A percentile compares a stretch with the other conserved stretches of the same genome.
Evolutionary conservation across 2,113 vertebrate genomes (phyloP).

Genomic region (Amphiprion percula): DNA sequence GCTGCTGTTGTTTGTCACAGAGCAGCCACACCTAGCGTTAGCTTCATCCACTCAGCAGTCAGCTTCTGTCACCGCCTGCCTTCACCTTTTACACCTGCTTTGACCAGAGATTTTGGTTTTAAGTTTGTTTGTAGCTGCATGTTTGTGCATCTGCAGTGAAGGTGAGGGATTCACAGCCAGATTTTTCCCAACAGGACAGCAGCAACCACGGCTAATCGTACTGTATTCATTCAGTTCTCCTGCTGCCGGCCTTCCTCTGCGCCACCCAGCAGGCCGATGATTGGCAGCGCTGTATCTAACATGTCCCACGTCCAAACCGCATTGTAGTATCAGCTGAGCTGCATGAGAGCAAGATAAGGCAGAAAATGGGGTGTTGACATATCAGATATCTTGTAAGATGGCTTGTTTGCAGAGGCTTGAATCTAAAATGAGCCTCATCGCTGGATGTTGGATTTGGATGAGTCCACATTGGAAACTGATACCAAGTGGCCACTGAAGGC

Average conservation of each 20-base stretch:
- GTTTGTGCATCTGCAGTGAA: slow-evolving; percentile 40
- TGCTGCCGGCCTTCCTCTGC: slow-evolving; percentile 7
- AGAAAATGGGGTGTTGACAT: slow-evolving; percentile 51
- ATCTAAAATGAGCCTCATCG: slow-evolving; percentile 47
- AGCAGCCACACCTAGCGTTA: not conserved
- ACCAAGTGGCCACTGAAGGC: slow-evolving; percentile 42
- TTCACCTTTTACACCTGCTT: not conserved
- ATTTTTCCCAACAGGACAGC: slow-evolving; percentile 67
- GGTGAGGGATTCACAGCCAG: slow-evolving; percentile 50
- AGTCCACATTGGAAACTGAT: slow-evolving; percentile 42
- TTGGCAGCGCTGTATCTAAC: slow-evolving; percentile 41
- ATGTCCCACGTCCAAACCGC: slow-evolving; percentile 34
- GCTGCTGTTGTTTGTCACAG: slow-evolving; percentile 14
- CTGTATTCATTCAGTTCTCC: slow-evolving; percentile 37
- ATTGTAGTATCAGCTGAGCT: slow-evolving; percentile 34
- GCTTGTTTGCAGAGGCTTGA: slow-evolving; percentile 47
- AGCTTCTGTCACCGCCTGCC: slow-evolving; percentile 13
- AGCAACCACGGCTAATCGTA: slow-evolving; percentile 44
- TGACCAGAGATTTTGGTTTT: slow-evolving; percentile 1
- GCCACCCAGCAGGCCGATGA: slow-evolving; percentile 28
- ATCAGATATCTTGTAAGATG: slow-evolving; percentile 48
- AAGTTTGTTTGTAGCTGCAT: not conserved
- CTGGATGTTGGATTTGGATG: slow-evolving; percentile 36
- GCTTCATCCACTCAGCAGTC: slow-evolving; percentile 6
- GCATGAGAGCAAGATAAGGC: slow-evolving; percentile 42